Percentiles rank a stretch among this genome's conserved stretches.
Conservation (phyloP, 2,888 invertebrate genomes). For the Tenthredo mesomela region DNA sequence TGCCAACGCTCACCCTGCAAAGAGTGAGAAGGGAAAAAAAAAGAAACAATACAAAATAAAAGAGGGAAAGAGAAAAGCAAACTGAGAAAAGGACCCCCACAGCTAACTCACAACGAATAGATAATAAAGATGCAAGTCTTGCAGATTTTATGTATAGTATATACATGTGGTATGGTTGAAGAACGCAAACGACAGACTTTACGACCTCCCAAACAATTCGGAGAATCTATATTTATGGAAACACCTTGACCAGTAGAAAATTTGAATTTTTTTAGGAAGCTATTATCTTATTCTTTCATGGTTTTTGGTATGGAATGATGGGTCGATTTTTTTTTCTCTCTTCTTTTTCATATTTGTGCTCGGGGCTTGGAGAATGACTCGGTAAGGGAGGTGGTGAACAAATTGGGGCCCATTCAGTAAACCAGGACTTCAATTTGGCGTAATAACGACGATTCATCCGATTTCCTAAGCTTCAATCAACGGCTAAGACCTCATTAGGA, state of each 20-base stretch:
- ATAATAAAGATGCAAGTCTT: constrained; percentile 27
- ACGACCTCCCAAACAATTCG: background rate
- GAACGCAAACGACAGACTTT: background rate
- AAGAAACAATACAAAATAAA: background rate
- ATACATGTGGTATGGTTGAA: background rate
- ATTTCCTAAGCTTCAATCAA: constrained; percentile 40
- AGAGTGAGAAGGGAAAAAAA: constrained; percentile 9
- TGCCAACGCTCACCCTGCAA: background rate
- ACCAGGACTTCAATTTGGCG: constrained; percentile 40
- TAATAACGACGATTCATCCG: constrained; percentile 50
- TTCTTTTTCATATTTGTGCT: background rate
- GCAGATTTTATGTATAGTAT: background rate
- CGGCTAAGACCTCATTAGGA: constrained; percentile 43
- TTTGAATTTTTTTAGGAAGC: background rate
- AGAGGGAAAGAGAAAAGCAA: background rate
- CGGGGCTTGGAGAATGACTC: constrained; percentile 1
- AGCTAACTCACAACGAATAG: background rate
- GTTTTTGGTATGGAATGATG: background rate
- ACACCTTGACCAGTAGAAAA: background rate
- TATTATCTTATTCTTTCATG: background rate
- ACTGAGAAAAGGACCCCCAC: constrained; percentile 25
- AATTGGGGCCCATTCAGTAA: constrained; percentile 40
- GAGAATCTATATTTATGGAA: background rate
- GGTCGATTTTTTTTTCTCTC: background rate
- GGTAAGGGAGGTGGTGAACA: constrained; percentile 39